These are phyloP conservation scores for Teleogryllus occipitalis DNA, from an alignment of 1,140 invertebrate genomes.

Conservation along the genomic window DNA sequence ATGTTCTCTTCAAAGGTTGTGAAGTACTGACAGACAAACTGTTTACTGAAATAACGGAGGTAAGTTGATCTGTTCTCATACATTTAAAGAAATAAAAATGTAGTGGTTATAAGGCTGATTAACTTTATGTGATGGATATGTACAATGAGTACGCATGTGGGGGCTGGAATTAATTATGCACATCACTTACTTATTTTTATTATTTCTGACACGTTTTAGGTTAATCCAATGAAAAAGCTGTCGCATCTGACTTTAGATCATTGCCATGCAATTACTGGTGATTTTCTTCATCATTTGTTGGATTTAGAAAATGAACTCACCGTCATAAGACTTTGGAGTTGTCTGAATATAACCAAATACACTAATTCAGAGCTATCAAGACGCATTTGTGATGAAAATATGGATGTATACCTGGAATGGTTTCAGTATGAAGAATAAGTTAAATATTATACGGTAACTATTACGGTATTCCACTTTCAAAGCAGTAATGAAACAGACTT, in stretches of 20 bases:
- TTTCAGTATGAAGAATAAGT: conserved; percentile 25
- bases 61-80: conserved; percentile 17
- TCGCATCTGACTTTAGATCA: conserved; percentile 30
- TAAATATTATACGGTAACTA: background rate
- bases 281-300: conserved; percentile 27
- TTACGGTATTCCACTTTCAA: too few relatives aligned
- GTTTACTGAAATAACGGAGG: conserved; percentile 30
- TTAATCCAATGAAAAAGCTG: conserved; percentile 30
- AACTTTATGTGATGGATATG: too few relatives aligned
- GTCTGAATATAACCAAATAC: conserved; percentile 27
- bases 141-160: too few relatives aligned
- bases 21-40: conserved; percentile 29
- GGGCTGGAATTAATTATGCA: too few relatives aligned
- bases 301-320: conserved; percentile 29
- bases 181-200: too few relatives aligned
- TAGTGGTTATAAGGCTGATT: too few relatives aligned
- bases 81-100: too few relatives aligned
- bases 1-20: conserved; percentile 32
- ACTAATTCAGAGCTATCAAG: conserved; percentile 21
- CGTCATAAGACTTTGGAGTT: conserved; percentile 32
- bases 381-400: conserved; percentile 27
- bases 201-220: conserved; percentile 23
- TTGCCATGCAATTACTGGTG: conserved; percentile 28
- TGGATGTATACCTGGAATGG: conserved; percentile 32
- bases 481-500: too few relatives aligned